phyloP scores from a whole-genome alignment of 2,888 invertebrate genomes.

The Helobdella robusta region DNA sequence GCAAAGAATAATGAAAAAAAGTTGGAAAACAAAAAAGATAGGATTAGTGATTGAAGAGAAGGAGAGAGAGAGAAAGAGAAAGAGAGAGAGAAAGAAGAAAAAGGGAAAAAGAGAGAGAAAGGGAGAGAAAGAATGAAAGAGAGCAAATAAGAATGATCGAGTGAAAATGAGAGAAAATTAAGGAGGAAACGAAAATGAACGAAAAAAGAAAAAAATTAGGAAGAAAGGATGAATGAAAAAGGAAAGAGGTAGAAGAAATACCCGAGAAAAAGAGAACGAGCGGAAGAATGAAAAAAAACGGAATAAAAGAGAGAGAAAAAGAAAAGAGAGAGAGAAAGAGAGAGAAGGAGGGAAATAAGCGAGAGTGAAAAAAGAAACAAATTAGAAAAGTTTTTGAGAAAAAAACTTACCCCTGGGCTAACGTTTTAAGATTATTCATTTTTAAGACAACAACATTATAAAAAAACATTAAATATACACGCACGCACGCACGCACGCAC shows the following conservation, averaged over 20 bases:
- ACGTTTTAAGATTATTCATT: no score
- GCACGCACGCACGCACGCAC: no score
- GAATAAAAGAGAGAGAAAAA: not conserved
- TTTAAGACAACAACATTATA: no score
- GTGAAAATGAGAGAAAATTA: no score
- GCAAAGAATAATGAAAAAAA: not conserved
- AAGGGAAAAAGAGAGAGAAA: not conserved
- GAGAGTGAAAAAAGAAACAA: not conserved
- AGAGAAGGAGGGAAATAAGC: not conserved
- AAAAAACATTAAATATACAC: no score
- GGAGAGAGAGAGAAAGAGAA: not conserved
- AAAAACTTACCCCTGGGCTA: no score
- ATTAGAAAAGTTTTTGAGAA: not conserved
- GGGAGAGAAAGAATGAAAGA: constrained; percentile 3
- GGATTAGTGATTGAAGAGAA: not conserved
- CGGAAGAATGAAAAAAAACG: not conserved
- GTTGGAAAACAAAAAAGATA: not conserved
- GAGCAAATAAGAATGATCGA: no score
- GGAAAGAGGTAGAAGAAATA: not conserved
- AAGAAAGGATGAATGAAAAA: not conserved
- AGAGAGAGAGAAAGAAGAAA: not conserved
- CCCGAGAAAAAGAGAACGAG: not conserved
- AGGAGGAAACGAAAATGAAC: no score
- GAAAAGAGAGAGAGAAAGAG: not conserved
- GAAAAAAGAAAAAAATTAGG: not conserved